Conservation (phyloP, 2,888 invertebrate genomes). For the Sclerodermus sp. region DNA sequence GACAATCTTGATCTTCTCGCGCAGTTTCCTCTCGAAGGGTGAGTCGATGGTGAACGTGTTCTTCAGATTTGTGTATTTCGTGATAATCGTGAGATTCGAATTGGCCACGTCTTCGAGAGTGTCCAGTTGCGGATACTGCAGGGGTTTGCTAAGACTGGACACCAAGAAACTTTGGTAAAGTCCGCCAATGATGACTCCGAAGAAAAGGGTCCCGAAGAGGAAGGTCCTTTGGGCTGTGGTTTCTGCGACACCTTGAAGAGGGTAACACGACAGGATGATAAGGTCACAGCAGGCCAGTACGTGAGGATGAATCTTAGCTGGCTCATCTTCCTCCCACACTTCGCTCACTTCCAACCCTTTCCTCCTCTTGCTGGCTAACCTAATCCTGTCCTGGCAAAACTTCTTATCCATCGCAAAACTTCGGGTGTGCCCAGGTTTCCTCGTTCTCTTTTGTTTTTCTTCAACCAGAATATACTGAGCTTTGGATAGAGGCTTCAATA, state of each 20-base stretch:
- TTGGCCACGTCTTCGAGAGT: constrained; percentile 33
- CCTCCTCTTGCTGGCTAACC: too few species aligned
- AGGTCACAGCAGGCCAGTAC: constrained; percentile 17
- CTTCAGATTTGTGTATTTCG: constrained; percentile 38
- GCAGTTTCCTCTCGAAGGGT: constrained; percentile 10
- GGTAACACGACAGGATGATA: constrained; percentile 24
- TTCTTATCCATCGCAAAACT: too few species aligned
- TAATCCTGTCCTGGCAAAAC: too few species aligned
- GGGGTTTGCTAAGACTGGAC: constrained; percentile 34
- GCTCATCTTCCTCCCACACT: constrained; percentile 2
- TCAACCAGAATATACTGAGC: too few species aligned
- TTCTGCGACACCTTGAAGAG: constrained; percentile 19
- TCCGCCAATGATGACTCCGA: constrained; percentile 29
- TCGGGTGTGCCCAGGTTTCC: too few species aligned
- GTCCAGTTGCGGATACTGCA: constrained; percentile 30
- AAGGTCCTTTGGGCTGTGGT: constrained; percentile 26
- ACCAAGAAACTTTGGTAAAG: constrained; percentile 37
- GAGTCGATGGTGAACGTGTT: constrained; percentile 19
- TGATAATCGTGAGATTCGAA: constrained; percentile 27
- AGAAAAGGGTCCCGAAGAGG: constrained; percentile 29
- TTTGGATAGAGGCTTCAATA: not conserved
- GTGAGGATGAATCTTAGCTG: constrained; percentile 20
- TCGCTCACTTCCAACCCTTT: not conserved
- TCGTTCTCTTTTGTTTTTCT: too few species aligned
- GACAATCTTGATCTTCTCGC: constrained; percentile 8